phyloP scores from a whole-genome alignment of 2,888 invertebrate species.

The Cephus spinipes region DNA sequence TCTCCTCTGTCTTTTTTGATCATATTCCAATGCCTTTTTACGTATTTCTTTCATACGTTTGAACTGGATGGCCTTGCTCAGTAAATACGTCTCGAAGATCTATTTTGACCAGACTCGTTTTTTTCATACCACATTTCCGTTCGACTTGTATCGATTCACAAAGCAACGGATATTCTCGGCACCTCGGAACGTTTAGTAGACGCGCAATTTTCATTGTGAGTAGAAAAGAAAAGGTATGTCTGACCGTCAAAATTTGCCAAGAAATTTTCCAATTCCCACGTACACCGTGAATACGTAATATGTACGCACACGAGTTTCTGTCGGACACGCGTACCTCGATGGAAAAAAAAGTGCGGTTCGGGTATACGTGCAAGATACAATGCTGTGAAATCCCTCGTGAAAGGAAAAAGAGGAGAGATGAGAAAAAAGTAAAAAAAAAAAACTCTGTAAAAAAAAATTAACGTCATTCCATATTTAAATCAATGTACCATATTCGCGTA shows the following conservation, averaged over 20 bases:
- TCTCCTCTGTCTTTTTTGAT: too few relatives aligned
- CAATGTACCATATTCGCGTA: background rate
- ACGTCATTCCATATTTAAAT: background rate
- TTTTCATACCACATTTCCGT: background rate
- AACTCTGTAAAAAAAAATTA: background rate
- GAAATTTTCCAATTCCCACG: background rate
- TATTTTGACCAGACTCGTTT: background rate
- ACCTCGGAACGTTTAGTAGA: background rate
- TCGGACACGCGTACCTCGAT: background rate
- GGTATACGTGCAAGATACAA: background rate
- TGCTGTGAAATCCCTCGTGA: background rate
- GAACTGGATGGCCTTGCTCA: background rate
- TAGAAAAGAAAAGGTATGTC: background rate
- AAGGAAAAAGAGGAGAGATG: background rate
- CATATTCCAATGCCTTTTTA: too few relatives aligned
- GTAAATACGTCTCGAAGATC: background rate
- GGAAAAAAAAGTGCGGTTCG: background rate
- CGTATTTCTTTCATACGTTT: background rate
- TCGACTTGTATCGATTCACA: background rate
- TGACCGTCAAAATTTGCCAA: background rate
- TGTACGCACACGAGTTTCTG: background rate
- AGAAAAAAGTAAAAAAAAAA: background rate
- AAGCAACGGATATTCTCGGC: background rate
- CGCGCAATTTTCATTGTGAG: background rate
- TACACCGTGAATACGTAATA: background rate